Base-by-base conservation (phyloP, 2,888 invertebrate species). In the Apodemia duryi region DNA sequence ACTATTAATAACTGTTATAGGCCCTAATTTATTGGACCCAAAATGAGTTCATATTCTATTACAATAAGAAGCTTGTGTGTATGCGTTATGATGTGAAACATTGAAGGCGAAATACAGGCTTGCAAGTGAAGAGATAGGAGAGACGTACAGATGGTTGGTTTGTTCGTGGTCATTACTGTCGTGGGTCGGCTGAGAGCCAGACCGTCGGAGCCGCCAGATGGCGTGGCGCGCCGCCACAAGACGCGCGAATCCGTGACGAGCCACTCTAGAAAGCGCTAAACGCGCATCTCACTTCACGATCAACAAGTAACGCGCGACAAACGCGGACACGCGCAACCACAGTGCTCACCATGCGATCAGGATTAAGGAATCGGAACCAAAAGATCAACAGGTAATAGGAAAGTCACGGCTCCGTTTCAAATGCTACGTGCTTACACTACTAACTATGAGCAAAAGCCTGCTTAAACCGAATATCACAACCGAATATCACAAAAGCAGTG, bases 221-320 rank as follows among this genome's bases (percentile, higher is more conserved):
- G 94, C 94, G 92, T 94, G 94, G 88, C 94, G 94, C 77, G 94
- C 94, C 86, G 94, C 94, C 93, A 94, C 94, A 83, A 94, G 93
- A 88, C 94, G 93, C 85, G 94, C 94, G 87, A 94, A 93, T 76
- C 94, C 93, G 94, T 94, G 94, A 77, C 94, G 94, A 92, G 94
- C 94, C 94, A 94, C 94, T 77, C 80, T 91, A 81, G 82, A 74
- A 79, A 79, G 84, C 88, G 84, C 88, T 86, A 85, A 73, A 74
- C 85, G 87, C 87, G 85, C 86, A 84, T 86, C 73, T 63, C 74
- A 70, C 67, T 67, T 78, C 70, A 64, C 71, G 70, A 67, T 79
- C 81, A 82, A 85, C 85, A 83, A 84, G 83, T 81, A 76, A 70
- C 75, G 75, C 79, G 77, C 76, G 75, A 71, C 75, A 68, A 70